Percentiles rank a stretch among this genome's conserved stretches.
Conservation (phyloP, 2,113 vertebrate genomes). For the Forbesichthys agassizii region DNA sequence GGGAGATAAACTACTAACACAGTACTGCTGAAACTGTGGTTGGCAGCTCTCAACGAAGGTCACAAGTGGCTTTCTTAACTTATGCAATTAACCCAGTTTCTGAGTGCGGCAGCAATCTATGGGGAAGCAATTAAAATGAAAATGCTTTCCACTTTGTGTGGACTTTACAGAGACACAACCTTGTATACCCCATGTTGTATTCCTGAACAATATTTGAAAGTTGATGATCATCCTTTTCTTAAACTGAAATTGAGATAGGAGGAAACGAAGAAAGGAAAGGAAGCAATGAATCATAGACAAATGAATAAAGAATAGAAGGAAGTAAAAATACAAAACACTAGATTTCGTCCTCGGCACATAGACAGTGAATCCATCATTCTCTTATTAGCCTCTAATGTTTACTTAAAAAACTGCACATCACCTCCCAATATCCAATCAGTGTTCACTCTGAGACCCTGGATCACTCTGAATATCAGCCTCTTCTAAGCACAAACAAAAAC, state of each 20-base stretch:
- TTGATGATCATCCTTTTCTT: constrained; percentile 36
- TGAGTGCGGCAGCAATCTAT: constrained; percentile 60
- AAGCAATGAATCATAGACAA: neutral
- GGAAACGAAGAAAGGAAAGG: neutral
- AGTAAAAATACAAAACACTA: neutral
- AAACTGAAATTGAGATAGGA: neutral
- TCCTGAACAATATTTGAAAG: constrained; percentile 22
- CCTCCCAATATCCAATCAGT: constrained; percentile 12
- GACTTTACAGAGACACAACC: constrained; percentile 48
- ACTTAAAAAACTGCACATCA: neutral
- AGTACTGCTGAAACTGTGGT: constrained; percentile 33
- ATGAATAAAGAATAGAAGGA: neutral
- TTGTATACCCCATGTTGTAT: constrained; percentile 19
- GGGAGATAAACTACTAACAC: constrained; percentile 17
- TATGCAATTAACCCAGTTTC: constrained; percentile 73
- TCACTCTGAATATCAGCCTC: too few relatives aligned
- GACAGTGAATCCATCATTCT: neutral
- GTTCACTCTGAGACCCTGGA: neutral
- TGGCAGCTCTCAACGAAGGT: constrained; percentile 56
- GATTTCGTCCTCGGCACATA: too few relatives aligned
- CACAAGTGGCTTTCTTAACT: constrained; percentile 51
- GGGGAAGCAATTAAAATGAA: constrained; percentile 73
- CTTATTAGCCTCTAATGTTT: neutral
- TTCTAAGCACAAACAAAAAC: neutral
- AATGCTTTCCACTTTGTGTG: constrained; percentile 47